Percentiles rank a stretch among this genome's conserved stretches.
Evolutionary conservation across 2,113 vertebrate species (phyloP).

Genomic region (Hirundichthys speculiger): DNA sequence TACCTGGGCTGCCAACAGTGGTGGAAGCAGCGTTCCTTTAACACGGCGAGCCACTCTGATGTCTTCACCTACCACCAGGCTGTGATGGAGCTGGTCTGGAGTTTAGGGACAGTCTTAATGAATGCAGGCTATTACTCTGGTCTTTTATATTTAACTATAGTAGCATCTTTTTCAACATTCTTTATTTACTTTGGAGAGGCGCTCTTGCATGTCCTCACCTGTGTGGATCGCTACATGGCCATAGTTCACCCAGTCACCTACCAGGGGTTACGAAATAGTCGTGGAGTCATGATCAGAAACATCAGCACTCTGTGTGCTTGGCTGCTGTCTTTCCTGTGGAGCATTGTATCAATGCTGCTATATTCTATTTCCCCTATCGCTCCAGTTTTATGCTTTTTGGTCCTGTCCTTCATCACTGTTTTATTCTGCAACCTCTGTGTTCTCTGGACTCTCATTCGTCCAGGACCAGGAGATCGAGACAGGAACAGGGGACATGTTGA

Average conservation of each 20-base stretch:
- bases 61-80: constrained; percentile 21
- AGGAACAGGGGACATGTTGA: not conserved
- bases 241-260: constrained; percentile 33
- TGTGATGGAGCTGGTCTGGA: not conserved
- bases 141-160: fast-evolving
- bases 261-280: no score
- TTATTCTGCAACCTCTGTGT: constrained; percentile 21
- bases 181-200: not conserved
- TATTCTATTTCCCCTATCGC: not conserved
- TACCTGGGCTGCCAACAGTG: no score
- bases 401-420: not conserved
- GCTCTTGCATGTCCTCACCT: constrained; percentile 13
- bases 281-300: no score
- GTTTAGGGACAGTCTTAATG: fast-evolving
- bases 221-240: constrained; percentile 45
- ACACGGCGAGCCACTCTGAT: no score
- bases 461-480: not conserved
- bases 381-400: not conserved
- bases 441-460: constrained; percentile 15
- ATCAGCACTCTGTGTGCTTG: constrained; percentile 6
- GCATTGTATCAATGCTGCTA: not conserved
- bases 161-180: fast-evolving
- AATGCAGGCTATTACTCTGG: fast-evolving
- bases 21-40: no score
- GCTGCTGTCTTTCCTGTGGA: not conserved